Evolutionary conservation across 2,797 vertebrate genomes (phyloP).

Genomic region (Okamejei kenojei): DNA sequence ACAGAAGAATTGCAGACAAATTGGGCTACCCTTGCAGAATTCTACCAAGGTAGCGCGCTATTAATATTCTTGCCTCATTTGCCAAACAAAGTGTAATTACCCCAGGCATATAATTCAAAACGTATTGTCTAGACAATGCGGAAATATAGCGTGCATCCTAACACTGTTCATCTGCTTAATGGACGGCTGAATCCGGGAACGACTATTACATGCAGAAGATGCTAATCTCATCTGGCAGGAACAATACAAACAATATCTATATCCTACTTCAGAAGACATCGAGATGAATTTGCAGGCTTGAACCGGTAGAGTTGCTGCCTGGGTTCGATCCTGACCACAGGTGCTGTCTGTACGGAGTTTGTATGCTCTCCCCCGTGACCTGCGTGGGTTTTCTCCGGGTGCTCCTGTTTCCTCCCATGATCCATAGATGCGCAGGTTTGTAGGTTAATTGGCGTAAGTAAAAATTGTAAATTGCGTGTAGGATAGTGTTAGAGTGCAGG

Average conservation of each 20-base stretch:
- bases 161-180: not conserved
- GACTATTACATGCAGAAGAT: not conserved
- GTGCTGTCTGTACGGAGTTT: too few species aligned
- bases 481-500: too few species aligned
- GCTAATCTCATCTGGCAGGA: not conserved
- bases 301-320: too few species aligned
- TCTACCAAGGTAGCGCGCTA: not conserved
- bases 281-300: too few species aligned
- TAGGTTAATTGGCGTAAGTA: too few species aligned
- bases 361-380: too few species aligned
- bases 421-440: too few species aligned
- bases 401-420: too few species aligned
- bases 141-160: not conserved
- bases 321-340: too few species aligned
- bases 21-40: not conserved
- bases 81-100: not conserved
- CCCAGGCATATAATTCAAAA: not conserved
- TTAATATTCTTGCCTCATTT: slow-evolving; percentile 21
- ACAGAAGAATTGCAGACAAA: not conserved
- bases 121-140: not conserved
- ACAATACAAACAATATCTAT: slow-evolving; percentile 18
- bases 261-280: not conserved
- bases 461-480: too few species aligned
- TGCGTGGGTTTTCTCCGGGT: too few species aligned
- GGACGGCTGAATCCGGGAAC: not conserved